These are phyloP conservation scores for Mimas tiliae DNA, from an alignment of 2,888 invertebrate species.

Conservation along the genomic window DNA sequence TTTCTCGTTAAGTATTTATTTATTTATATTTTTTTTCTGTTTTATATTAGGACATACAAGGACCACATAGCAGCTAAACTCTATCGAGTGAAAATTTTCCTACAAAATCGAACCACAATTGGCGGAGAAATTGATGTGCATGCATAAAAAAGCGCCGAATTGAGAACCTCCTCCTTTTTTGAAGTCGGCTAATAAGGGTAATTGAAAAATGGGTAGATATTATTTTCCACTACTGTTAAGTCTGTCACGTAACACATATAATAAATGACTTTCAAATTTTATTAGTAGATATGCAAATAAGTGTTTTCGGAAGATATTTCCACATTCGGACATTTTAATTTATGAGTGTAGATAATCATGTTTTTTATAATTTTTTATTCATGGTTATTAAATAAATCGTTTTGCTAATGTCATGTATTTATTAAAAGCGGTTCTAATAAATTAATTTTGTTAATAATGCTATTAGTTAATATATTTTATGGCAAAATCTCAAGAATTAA, in stretches of 20 bases:
- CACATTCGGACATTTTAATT: constrained; percentile 11
- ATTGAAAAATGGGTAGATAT: no score
- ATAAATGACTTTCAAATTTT: neutral
- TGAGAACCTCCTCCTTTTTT: no score
- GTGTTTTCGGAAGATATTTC: constrained; percentile 15
- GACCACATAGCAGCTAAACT: no score
- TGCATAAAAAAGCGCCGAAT: no score
- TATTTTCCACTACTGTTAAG: no score
- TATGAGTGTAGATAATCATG: constrained; percentile 16
- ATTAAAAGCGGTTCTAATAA: constrained; percentile 2
- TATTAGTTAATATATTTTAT: constrained; percentile 11
- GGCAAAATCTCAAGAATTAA: neutral
- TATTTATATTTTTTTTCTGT: neutral
- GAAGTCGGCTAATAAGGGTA: no score
- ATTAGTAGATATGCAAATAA: constrained; percentile 11
- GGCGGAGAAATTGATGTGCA: no score
- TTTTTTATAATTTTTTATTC: constrained; percentile 18
- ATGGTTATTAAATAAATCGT: constrained; percentile 14
- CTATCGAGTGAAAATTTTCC: no score
- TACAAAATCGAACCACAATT: no score
- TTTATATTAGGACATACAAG: no score
- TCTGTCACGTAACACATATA: no score
- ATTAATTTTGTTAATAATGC: constrained; percentile 20
- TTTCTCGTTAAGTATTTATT: neutral
- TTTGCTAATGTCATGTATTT: constrained; percentile 17